Base-by-base conservation (phyloP, 2,113 vertebrate species). In the Perca flavescens region DNA sequence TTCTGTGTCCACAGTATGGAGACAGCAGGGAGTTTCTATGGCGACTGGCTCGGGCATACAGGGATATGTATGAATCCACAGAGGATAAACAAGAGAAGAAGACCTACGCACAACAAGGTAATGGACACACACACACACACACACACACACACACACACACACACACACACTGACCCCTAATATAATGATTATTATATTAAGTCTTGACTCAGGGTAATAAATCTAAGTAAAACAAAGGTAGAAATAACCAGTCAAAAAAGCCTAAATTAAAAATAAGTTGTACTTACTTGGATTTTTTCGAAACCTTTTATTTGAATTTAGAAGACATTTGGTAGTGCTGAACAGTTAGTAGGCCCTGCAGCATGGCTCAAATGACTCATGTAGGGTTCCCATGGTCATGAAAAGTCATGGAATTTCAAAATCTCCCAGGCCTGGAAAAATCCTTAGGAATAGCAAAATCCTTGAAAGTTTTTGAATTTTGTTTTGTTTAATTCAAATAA, bases 21-120 rank as follows among this genome's bases (percentile, higher is more conserved):
- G 92, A 92, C 74, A 95, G 88, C 83, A 88, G 88, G 1, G 96
- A 98, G 40, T 99, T 98, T 57, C 94, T 97, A 0, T 99, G 98
- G 98, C 95, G 97, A 88, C 93, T 99, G 84, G 97, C 97, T 25
- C 96, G 98, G n/a, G 97, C 97, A 0, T 97, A 97, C 77, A 95
- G 93, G 0, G 98, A 99, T 74, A 95, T 99, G 96, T 96, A 93
- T 19, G 94, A 96, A 25, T 91, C 94, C 21, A 82, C 95, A 0
- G 94, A 95, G 14, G 94, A 96, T 14, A 25, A 71, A 1, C 95
- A 94, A 0, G 93, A 97, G 91, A 97, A 94, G 93, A 95, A 91
- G n/a, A 92, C 89, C 0, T 97, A 96, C 0, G 96, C 96, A 0
- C 67, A 95, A 7, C 92, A 92, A 88, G 96, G 97, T 97, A 79